phyloP scores from a whole-genome alignment of 2,113 vertebrate species.

The Chlamydotis undulata region DNA sequence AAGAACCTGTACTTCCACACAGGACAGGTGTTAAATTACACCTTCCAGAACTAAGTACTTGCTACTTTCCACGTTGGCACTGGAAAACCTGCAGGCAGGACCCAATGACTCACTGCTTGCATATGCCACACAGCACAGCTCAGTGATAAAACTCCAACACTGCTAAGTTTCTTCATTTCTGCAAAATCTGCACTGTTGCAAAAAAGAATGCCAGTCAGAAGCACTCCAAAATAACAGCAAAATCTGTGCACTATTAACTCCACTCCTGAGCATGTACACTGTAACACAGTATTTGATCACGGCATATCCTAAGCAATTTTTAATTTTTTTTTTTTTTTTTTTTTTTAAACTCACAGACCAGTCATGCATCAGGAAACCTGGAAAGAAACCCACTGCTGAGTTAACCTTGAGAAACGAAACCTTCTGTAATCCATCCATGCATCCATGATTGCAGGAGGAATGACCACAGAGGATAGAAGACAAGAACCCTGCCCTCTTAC shows the following conservation, averaged over 20 bases:
- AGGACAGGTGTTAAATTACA: neutral
- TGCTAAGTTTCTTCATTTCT: neutral
- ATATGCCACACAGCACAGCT: neutral
- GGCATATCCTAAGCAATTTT: neutral
- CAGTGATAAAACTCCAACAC: neutral
- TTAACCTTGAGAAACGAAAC: neutral
- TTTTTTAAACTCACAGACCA: no score
- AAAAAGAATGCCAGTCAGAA: neutral
- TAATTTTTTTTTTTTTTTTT: no score
- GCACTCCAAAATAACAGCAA: neutral
- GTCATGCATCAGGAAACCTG: neutral
- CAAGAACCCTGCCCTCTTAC: neutral
- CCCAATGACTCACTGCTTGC: neutral
- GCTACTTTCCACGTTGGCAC: neutral
- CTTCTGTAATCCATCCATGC: neutral
- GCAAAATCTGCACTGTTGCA: neutral
- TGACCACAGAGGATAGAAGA: neutral
- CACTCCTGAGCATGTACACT: neutral
- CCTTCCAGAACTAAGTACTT: neutral
- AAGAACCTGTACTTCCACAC: neutral
- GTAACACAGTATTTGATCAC: neutral
- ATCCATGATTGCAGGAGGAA: neutral
- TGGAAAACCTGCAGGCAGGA: neutral
- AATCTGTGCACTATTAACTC: neutral
- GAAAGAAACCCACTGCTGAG: neutral